Evolutionary conservation across 2,797 vertebrate genomes (phyloP), one percentile per base, ranked within the genome.

Genomic region (Gadopsis bispinosus): DNA sequence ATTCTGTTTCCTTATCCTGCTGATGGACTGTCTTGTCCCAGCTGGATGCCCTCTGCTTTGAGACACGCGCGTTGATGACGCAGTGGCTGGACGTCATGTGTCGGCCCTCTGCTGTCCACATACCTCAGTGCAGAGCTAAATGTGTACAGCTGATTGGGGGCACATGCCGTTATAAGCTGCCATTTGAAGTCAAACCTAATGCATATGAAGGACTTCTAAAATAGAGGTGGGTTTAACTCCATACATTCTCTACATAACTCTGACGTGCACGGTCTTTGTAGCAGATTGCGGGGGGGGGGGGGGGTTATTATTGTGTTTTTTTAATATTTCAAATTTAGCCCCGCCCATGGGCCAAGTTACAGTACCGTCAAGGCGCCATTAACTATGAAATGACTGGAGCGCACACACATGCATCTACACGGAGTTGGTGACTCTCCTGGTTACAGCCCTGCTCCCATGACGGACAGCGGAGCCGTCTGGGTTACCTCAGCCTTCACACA

Each of bases 171-270:
- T 48, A 54, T 79, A 66, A 78, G 69, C 76, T 26, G 6, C 73
- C 79, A 89, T 74, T 26, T 73, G 73, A 85, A 89, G 84, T 92
- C 83, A 82, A 77, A 83, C 59, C 5, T 75, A 67, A 83, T 59
- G 68, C 78, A 85, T 69, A 82, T 77, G 79, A 92, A 91, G 89
- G 87, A 87, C 75, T 88, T 88, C 80, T 87, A 79, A 90, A 93
- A 91, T 87, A 91, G 87, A 81, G 73, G 31, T 29, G 64, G 76
- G 26, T 77, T 90, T 88, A 81, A 73, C 69, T 48, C 65, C 71
- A 72, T 60, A 60, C 83, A 87, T 84, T 86, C 81, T 39, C 54
- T 7, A 39, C 72, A 77, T 60, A 76, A 14, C 71, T 76, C 69
- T 43, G 62, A 77, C 19, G 1, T 50, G 69, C 29, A 11, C 62